Conservation (phyloP, 2,113 vertebrate genomes). For the Phylloscopus trochilus region DNA sequence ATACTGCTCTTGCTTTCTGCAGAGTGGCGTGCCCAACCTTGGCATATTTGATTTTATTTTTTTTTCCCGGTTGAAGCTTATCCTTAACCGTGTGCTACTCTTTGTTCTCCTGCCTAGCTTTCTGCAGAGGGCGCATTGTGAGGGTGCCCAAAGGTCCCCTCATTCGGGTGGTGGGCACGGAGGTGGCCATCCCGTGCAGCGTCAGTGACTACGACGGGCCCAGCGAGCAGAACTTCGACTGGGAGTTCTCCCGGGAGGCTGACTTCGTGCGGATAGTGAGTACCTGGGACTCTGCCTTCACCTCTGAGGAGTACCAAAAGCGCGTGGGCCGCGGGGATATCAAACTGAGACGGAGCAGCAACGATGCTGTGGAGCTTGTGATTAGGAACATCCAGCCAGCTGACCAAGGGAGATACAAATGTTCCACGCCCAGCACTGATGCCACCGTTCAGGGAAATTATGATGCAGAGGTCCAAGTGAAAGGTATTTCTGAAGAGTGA, state of each 20-base stretch:
- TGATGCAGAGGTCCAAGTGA: conserved; percentile 83
- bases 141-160: conserved; percentile 83
- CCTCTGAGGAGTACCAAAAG: conserved; percentile 71
- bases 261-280: conserved; percentile 79
- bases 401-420: conserved; percentile 86
- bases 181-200: conserved; percentile 84
- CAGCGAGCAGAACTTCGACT: conserved; percentile 92
- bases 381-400: conserved; percentile 75
- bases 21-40: background rate
- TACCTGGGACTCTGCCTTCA: conserved; percentile 84
- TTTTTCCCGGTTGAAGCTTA: background rate
- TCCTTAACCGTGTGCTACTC: background rate
- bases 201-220: conserved; percentile 89
- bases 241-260: conserved; percentile 74
- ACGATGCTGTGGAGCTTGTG: conserved; percentile 84
- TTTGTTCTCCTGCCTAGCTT: conserved; percentile 57
- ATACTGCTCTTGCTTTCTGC: background rate
- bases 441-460: conserved; percentile 88
- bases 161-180: conserved; percentile 83
- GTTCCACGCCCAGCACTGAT: conserved; percentile 91
- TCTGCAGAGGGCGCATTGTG: conserved; percentile 82
- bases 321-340: conserved; percentile 80
- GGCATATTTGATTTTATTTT: background rate
- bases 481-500: conserved; percentile 76
- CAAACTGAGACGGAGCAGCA: conserved; percentile 72